Evolutionary conservation across 30 jellyfish, hydroid and myxozoan species (phyloP), one percentile per base, ranked within the genome.

Genomic region (Phacellophora camtschatica): DNA sequence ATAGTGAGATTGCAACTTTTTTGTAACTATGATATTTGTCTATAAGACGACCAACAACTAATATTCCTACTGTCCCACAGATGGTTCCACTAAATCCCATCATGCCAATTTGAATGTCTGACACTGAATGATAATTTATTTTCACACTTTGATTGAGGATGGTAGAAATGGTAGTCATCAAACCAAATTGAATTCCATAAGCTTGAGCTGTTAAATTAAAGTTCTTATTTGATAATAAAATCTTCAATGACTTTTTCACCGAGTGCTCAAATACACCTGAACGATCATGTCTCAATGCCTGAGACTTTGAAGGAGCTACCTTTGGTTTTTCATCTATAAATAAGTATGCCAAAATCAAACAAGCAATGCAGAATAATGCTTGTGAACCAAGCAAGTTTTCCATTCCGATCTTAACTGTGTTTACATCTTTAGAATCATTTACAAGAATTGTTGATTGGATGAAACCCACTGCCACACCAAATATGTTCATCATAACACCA

Each of bases 401-500:
- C 74, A 90, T 45, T 25, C 93, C 90, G 67, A 30, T 31, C 13
- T 39, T 65, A 22, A 84, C 82, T 11, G 35, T 69, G n/a, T 57
- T 31, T 55, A 58, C 49, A 34, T 90, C 79, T 0, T 31, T 25
- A 5, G 86, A 48, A 29, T 75, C 95, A 3, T 77, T 65, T 22
- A 90, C 90, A 31, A 84, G 42, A 49, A 30, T 42, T 24, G 98
- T 90, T 28, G 96, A 77, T 46, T 81, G 98, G 16, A 90, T 37
- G 39, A 90, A 92, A 6, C 98, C 98, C 23, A 86, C 32, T 5
- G 95, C 88, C 42, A 84, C 96, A 33, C 98, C 98, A 81, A 92
- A 32, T 3, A 82, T 20, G 36, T 85, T 92, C 95, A 82, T 81
- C 57, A 92, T 43, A 10, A 92, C 95, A 50, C 95, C 93, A 27